Percentiles rank a stretch among this genome's conserved stretches.
Evolutionary conservation across 2,113 vertebrate species (phyloP).

Genomic region (Ictalurus punctatus): DNA sequence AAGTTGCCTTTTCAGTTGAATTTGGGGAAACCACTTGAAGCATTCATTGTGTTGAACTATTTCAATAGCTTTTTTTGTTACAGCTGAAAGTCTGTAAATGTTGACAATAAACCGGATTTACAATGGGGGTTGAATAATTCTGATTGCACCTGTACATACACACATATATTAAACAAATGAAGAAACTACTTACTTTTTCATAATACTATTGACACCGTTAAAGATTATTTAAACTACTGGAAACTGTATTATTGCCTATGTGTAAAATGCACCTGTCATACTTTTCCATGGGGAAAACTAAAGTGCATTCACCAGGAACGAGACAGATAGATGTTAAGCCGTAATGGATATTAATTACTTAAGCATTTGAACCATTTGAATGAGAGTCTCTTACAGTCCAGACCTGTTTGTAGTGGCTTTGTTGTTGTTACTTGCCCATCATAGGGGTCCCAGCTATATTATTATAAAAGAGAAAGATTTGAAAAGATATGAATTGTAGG

Average conservation of each 20-base stretch:
- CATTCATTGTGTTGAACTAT: too few relatives aligned
- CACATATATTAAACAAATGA: neutral
- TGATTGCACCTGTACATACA: too few relatives aligned
- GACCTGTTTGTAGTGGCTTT: neutral
- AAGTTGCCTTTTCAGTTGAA: too few relatives aligned
- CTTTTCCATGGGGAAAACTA: neutral
- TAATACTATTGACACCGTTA: neutral
- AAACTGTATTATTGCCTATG: neutral
- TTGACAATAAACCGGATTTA: too few relatives aligned
- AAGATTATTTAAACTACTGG: neutral
- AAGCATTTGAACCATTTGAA: neutral
- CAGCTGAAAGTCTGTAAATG: too few relatives aligned
- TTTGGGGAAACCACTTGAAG: too few relatives aligned
- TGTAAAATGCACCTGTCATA: neutral
- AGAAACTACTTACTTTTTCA: neutral
- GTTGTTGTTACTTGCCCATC: neutral
- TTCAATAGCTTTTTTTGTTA: too few relatives aligned
- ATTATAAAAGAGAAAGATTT: neutral
- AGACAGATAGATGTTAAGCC: neutral
- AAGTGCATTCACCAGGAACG: neutral
- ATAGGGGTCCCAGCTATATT: neutral
- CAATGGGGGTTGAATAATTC: too few relatives aligned
- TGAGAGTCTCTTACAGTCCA: neutral
- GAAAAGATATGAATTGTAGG: neutral
- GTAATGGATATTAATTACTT: neutral